Conservation (phyloP, 2,797 vertebrate genomes). For the Benthosema pterotum region DNA sequence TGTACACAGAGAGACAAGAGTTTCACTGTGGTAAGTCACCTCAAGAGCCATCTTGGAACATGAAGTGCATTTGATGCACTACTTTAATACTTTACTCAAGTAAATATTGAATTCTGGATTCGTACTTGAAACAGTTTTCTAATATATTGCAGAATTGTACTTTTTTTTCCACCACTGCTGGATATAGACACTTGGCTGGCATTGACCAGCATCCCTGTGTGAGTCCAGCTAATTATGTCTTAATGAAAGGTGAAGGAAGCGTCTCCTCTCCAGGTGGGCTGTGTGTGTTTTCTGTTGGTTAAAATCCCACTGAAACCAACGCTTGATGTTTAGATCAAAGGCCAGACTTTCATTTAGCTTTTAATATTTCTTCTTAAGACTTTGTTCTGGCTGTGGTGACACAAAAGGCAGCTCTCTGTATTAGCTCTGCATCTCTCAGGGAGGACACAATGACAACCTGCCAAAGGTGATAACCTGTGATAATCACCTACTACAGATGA, state of each 20-base stretch:
- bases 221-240: conserved; percentile 55
- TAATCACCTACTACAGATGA: conserved; percentile 9
- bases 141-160: not conserved
- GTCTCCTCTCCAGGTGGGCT: conserved; percentile 51
- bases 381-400: conserved; percentile 44
- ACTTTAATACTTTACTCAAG: too few relatives aligned
- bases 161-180: too few relatives aligned
- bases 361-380: conserved; percentile 65
- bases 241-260: conserved; percentile 61
- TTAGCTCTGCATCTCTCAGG: conserved; percentile 32
- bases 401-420: conserved; percentile 33
- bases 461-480: conserved; percentile 6
- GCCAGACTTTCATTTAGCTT: conserved; percentile 63
- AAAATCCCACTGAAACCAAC: conserved; percentile 57
- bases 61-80: too few relatives aligned
- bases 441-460: conserved; percentile 8
- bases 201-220: conserved; percentile 15
- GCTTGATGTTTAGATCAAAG: conserved; percentile 35
- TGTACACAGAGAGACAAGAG: too few relatives aligned
- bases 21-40: too few relatives aligned
- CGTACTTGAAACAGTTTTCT: too few relatives aligned
- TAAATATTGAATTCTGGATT: too few relatives aligned
- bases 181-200: conserved; percentile 38
- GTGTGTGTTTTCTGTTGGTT: conserved; percentile 59
- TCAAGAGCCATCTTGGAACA: too few relatives aligned